A percentile compares a stretch with the other conserved stretches of the same genome.
phyloP scores from a whole-genome alignment of 2,797 vertebrate genomes.

The Mycteria americana region DNA sequence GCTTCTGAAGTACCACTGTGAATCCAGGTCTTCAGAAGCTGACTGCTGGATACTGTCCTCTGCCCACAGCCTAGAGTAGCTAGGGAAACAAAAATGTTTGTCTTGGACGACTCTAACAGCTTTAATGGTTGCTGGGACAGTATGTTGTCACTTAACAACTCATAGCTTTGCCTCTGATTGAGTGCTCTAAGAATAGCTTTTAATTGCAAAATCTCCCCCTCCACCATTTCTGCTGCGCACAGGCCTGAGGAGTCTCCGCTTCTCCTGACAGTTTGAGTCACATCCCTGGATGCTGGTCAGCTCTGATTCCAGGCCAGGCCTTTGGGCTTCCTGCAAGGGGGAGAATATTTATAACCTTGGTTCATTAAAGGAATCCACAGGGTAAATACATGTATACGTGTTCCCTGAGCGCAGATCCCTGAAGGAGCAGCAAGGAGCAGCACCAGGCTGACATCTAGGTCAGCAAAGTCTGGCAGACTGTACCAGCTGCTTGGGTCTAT shows the following conservation, averaged over 20 bases:
- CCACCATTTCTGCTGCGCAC: not conserved
- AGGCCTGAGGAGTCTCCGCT: not conserved
- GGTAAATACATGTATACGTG: not conserved
- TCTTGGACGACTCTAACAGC: not conserved
- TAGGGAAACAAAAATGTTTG: not conserved
- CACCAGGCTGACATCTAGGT: not conserved
- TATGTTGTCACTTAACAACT: not conserved
- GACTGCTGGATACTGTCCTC: not conserved
- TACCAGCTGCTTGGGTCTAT: not conserved
- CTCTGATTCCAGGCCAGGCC: not conserved
- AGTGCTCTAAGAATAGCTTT: not conserved
- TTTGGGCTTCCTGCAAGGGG: not conserved
- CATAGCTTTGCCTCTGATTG: not conserved
- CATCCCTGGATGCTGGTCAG: not conserved
- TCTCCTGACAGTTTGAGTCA: not conserved
- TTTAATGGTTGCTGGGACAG: not conserved
- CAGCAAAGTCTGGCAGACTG: not conserved
- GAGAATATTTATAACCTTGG: not conserved
- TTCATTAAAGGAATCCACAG: not conserved
- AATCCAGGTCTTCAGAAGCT: not conserved
- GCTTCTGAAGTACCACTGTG: not conserved
- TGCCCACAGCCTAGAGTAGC: not conserved
- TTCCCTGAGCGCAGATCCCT: not conserved
- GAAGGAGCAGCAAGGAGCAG: not conserved
- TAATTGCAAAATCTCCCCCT: not conserved